Evolutionary conservation across 2,888 invertebrate genomes (phyloP).

Genomic region (Pycnomerus fuliginosus): DNA sequence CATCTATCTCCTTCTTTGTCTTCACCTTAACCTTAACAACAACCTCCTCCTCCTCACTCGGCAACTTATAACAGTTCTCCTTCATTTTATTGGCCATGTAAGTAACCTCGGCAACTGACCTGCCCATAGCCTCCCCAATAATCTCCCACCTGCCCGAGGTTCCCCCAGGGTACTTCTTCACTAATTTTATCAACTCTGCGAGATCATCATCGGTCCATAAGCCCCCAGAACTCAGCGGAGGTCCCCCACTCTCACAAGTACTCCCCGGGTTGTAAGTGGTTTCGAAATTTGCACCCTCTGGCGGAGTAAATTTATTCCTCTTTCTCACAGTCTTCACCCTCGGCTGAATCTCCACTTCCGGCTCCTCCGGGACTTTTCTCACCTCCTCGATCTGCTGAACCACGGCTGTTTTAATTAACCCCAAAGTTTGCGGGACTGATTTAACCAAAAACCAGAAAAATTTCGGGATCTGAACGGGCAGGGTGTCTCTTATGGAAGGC

Average conservation of each 20-base stretch:
- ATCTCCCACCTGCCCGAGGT: conserved; percentile 86
- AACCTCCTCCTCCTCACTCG: conserved; percentile 55
- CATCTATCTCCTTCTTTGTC: conserved; percentile 54
- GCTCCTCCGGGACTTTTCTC: conserved; percentile 60
- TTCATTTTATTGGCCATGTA: conserved; percentile 85
- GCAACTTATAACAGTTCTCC: conserved; percentile 64
- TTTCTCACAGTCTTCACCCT: conserved; percentile 54
- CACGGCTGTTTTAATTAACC: conserved; percentile 57
- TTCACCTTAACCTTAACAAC: conserved; percentile 58
- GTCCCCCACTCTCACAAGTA: too few species aligned
- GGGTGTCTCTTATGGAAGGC: conserved; percentile 72
- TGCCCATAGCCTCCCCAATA: conserved; percentile 79
- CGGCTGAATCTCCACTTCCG: conserved; percentile 51
- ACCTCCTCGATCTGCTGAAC: conserved; percentile 60
- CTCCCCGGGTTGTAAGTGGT: conserved; percentile 20
- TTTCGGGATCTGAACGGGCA: conserved; percentile 81
- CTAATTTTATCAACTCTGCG: conserved; percentile 73
- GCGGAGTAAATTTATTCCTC: conserved; percentile 62
- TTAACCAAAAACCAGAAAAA: conserved; percentile 64
- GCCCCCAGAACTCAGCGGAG: conserved; percentile 65
- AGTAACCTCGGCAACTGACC: conserved; percentile 74
- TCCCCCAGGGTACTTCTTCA: conserved; percentile 89
- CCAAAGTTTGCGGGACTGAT: conserved; percentile 58
- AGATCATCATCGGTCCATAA: conserved; percentile 91
- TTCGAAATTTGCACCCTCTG: conserved; percentile 59